phyloP scores from a whole-genome alignment of 2,797 vertebrate species.

The Gallinago nigripennis region DNA sequence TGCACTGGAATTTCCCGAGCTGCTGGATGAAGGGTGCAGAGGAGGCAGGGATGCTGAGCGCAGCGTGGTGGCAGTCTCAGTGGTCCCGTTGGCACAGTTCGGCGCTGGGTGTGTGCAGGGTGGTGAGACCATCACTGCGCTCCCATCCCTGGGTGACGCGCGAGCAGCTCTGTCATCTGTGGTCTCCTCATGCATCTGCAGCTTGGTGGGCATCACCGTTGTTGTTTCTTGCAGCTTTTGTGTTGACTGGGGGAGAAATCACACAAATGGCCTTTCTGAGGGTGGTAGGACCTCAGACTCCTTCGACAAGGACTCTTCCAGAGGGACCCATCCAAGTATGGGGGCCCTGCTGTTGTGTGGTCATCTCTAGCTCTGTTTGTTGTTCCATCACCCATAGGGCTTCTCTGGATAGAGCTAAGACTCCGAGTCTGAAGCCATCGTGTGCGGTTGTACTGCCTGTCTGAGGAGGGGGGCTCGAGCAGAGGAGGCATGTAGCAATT shows the following conservation, averaged over 20 bases:
- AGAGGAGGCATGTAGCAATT: background rate
- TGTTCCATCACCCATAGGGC: background rate
- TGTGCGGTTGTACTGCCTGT: background rate
- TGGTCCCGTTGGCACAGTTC: background rate
- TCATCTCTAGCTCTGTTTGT: background rate
- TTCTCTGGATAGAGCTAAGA: background rate
- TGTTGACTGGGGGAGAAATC: background rate
- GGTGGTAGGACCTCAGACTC: background rate
- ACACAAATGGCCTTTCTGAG: background rate
- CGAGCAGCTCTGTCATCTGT: background rate
- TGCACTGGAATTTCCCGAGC: background rate
- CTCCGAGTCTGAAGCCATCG: background rate
- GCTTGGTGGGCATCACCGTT: background rate
- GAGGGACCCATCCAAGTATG: background rate
- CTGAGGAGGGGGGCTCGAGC: background rate
- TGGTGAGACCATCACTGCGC: accelerated
- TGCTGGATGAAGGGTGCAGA: background rate
- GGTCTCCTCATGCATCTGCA: background rate
- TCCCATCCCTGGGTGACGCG: background rate
- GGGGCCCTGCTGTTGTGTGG: background rate
- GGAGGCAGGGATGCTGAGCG: background rate
- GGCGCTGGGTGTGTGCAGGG: background rate
- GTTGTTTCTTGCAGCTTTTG: background rate
- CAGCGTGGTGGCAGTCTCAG: background rate
- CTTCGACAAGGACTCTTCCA: background rate